Evolutionary conservation across 1,140 invertebrate species (phyloP), one percentile per base, ranked within the genome.

Genomic region (Drosophila guanche): DNA sequence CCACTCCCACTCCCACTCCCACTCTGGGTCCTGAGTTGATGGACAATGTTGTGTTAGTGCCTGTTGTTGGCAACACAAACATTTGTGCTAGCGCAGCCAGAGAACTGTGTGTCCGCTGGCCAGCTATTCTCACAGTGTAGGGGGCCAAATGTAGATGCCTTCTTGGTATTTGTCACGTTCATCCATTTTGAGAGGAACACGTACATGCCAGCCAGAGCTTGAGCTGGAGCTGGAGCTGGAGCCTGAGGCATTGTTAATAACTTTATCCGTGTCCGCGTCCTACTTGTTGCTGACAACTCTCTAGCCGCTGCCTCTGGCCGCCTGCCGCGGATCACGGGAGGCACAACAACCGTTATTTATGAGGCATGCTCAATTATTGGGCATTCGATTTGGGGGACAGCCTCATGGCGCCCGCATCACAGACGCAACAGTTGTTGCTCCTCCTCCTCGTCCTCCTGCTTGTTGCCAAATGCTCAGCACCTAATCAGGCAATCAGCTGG

Each of bases 331-430:
- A 37, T 27, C 14, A 33, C 27, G 20, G 55, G 14, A 29, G 29
- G 23, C 57, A 72, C 69, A 67, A 70, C 83, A 84, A 83, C 83
- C 83, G 83, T 86, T 88, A 86, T 88, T 83, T 88, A 88, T 83
- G 83, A 83, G 83, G 77, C 83, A 86, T 74, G 81, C 83, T 81
- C 81, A 86, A 86, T 86, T 85, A 85, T 85, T 86, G 81, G 81
- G 84, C 83, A 86, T 79, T 85, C 33, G 80, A 79, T 48, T 71
- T n/a, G 56, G 40, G 50, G 27, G 22, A 20, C 33, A 29, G 60
- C 71, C 81, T 86, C 83, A 54, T 88, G 81, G 83, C 81, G 83
- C 83, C 81, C 81, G 78, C 83, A 86, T 81, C 73, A 52, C 27
- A 42, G 40, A 55, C 42, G 63, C 48, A 61, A 57, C 50, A 48